These are phyloP conservation scores for Diaphora mendica DNA, from an alignment of 2,888 invertebrate species.

Conservation along the genomic window DNA sequence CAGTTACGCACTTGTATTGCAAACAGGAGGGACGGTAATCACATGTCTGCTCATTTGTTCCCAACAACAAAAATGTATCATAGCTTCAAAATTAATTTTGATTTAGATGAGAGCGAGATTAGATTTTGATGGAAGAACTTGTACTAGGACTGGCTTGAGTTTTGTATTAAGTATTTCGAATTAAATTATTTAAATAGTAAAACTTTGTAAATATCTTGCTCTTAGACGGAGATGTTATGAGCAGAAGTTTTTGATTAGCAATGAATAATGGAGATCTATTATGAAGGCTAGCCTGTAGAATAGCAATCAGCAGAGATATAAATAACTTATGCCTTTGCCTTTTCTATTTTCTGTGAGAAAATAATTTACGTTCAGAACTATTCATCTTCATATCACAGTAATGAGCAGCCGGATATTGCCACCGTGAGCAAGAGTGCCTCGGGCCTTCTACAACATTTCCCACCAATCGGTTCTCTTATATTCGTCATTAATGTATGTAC, in stretches of 20 bases:
- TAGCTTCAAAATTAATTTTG: not conserved
- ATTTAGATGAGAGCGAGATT: not conserved
- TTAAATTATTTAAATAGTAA: not conserved
- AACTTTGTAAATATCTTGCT: not conserved
- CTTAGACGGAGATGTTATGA: not conserved
- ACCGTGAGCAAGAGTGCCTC: not conserved
- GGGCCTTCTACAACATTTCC: not conserved
- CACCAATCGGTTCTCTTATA: not conserved
- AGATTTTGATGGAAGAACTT: not conserved
- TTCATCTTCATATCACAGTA: conserved; percentile 25
- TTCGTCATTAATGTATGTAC: not conserved
- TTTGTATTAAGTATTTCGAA: not conserved
- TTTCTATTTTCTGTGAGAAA: conserved; percentile 10
- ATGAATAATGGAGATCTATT: conserved; percentile 13
- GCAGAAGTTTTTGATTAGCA: not conserved
- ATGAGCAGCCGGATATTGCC: conserved; percentile 16
- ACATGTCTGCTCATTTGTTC: not conserved
- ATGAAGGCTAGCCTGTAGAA: not conserved
- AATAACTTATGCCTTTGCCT: conserved; percentile 10
- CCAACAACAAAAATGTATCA: not conserved
- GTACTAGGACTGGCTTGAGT: not conserved
- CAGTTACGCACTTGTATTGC: not conserved
- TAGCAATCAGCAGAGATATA: conserved; percentile 12
- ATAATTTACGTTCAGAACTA: conserved; percentile 19
- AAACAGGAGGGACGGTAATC: not conserved